Conservation (phyloP, 2,888 invertebrate genomes). For the Ganaspis brasiliensis region DNA sequence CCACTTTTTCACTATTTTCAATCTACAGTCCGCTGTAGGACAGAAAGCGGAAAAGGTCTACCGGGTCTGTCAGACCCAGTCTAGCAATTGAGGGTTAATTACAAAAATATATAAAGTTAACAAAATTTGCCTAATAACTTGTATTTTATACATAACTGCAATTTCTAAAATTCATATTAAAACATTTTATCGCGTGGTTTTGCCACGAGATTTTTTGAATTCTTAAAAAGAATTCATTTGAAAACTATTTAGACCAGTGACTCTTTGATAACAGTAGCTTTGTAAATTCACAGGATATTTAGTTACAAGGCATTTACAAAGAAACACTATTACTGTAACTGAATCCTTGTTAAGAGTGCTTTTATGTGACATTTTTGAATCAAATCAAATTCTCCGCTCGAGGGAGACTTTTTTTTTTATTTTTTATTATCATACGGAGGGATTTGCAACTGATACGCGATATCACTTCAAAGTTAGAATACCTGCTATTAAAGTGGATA, state of each 20-base stretch:
- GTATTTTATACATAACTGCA: no score
- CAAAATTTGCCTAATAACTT: no score
- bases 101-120: no score
- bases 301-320: slow-evolving; percentile 21
- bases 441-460: slow-evolving; percentile 55
- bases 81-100: no score
- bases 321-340: slow-evolving; percentile 22
- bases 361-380: slow-evolving; percentile 33
- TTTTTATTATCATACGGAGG: slow-evolving; percentile 8
- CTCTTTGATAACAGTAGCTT: slow-evolving; percentile 1
- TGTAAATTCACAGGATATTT: background rate
- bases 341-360: slow-evolving; percentile 31
- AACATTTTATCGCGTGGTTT: no score
- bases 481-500: slow-evolving; percentile 40
- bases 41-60: no score
- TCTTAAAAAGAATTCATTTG: background rate
- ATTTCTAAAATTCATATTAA: no score
- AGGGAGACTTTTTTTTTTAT: slow-evolving; percentile 2
- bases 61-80: no score
- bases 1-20: no score
- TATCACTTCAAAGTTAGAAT: slow-evolving; percentile 61
- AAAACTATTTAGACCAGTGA: background rate
- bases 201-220: no score
- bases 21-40: no score
- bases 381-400: slow-evolving; percentile 18